Percentiles rank a stretch among this genome's conserved stretches.
These are phyloP conservation scores for Rallus crepitans DNA, from an alignment of 2,797 vertebrate genomes.

Conservation along the genomic window DNA sequence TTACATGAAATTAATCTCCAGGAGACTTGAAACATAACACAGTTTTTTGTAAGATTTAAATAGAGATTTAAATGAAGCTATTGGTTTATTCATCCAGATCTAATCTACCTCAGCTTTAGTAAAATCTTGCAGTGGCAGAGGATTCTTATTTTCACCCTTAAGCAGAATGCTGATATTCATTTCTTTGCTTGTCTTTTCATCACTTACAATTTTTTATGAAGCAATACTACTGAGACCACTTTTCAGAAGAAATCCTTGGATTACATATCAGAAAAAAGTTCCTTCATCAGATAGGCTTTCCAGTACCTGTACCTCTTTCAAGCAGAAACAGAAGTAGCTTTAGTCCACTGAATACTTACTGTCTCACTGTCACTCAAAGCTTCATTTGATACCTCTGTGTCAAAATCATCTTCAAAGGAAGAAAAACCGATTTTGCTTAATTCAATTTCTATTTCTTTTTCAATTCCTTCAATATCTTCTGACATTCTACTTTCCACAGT, in stretches of 20 bases:
- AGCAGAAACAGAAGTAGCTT: not conserved
- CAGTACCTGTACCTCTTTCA: not conserved
- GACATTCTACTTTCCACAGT: conserved; percentile 16
- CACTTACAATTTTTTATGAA: not conserved
- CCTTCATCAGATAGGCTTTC: not conserved
- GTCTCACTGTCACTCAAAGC: conserved; percentile 60
- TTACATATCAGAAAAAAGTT: not conserved
- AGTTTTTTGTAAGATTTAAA: not conserved
- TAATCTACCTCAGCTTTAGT: not conserved
- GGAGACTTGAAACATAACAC: not conserved
- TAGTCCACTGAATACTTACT: conserved; percentile 60
- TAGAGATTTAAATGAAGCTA: not conserved
- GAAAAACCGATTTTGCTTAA: conserved; percentile 74
- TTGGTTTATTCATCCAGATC: not conserved
- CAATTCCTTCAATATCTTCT: conserved; percentile 52
- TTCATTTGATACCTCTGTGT: conserved; percentile 59
- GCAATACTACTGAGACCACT: not conserved
- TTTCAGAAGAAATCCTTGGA: not conserved
- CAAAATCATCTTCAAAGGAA: conserved; percentile 67
- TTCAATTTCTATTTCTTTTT: conserved; percentile 77
- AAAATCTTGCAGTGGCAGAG: not conserved
- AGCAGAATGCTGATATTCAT: not conserved
- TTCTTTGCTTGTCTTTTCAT: not conserved
- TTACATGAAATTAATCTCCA: not conserved
- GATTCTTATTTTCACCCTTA: not conserved